phyloP scores from a whole-genome alignment of 2,797 vertebrate species.

The Onychomys arenicola region DNA sequence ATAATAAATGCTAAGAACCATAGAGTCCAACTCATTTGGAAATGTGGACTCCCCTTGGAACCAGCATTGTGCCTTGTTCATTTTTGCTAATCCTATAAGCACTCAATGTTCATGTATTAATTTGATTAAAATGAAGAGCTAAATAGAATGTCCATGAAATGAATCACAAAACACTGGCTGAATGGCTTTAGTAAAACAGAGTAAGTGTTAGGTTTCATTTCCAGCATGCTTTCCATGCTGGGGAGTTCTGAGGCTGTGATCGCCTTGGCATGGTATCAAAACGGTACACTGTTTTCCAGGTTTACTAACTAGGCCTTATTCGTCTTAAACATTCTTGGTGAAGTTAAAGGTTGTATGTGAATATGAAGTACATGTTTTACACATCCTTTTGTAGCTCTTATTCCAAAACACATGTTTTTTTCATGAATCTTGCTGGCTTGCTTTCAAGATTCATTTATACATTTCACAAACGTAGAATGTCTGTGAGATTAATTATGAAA shows the following conservation, averaged over 20 bases:
- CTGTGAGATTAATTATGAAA: neutral
- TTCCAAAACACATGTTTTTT: neutral
- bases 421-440: neutral
- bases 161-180: neutral
- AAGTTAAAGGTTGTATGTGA: constrained; percentile 5
- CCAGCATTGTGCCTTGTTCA: neutral
- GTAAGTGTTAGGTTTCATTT: neutral
- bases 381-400: neutral
- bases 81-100: constrained; percentile 29
- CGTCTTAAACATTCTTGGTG: neutral
- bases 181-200: neutral
- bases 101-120: neutral
- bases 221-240: neutral
- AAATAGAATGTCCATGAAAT: neutral
- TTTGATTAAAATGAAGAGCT: constrained; percentile 35
- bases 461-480: neutral
- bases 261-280: neutral
- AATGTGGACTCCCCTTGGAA: neutral
- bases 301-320: neutral
- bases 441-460: neutral
- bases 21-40: neutral
- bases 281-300: neutral
- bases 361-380: neutral
- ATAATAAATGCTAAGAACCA: neutral
- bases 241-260: neutral